These are phyloP conservation scores for Conopomorpha cramerella DNA, from an alignment of 1,140 invertebrate species.

Conservation along the genomic window DNA sequence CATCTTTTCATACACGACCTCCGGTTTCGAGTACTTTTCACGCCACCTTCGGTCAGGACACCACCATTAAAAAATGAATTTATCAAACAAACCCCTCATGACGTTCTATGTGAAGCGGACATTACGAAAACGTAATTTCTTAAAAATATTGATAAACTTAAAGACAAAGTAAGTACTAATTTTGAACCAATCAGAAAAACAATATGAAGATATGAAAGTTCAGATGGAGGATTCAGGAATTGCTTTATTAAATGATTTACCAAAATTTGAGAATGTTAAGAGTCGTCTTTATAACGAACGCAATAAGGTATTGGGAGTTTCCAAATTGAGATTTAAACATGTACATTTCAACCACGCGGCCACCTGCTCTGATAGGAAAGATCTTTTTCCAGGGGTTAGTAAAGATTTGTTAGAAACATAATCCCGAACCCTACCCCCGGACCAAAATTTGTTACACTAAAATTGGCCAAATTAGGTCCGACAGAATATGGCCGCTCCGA, in stretches of 20 bases:
- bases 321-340: neutral
- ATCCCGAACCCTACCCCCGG: neutral
- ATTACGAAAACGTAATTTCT: neutral
- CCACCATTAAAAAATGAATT: neutral
- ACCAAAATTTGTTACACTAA: too few relatives aligned
- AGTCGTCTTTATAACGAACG: neutral
- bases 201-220: constrained; percentile 1
- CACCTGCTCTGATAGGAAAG: too few relatives aligned
- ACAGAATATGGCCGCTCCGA: too few relatives aligned
- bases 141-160: neutral
- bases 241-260: neutral
- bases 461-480: too few relatives aligned
- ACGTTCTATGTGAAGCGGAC: neutral
- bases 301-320: constrained; percentile 1
- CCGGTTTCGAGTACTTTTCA: too few relatives aligned
- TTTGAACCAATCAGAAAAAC: neutral
- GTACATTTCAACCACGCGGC: too few relatives aligned
- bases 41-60: too few relatives aligned
- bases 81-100: neutral
- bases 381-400: too few relatives aligned
- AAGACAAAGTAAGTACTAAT: neutral
- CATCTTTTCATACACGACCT: too few relatives aligned
- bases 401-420: too few relatives aligned
- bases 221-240: neutral
- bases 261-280: neutral